A percentile compares a stretch with the other conserved stretches of the same genome.
These are phyloP conservation scores for Falco biarmicus DNA, from an alignment of 2,797 vertebrate genomes.

Conservation along the genomic window DNA sequence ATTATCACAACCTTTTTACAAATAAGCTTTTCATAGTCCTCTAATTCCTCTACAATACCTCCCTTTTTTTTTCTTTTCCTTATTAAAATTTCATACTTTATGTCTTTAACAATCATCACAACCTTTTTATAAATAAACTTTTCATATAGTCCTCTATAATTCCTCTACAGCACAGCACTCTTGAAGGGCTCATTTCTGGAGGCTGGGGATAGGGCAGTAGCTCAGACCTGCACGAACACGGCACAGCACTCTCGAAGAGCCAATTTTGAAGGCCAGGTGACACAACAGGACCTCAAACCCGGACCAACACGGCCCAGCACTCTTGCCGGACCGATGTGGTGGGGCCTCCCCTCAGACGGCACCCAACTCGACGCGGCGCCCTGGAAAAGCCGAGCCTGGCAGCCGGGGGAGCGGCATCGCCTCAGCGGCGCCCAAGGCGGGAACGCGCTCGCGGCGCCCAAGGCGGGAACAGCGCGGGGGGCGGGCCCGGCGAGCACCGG, in stretches of 20 bases:
- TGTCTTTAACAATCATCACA: no score
- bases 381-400: accelerated
- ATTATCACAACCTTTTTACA: no score
- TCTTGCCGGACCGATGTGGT: accelerated
- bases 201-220: accelerated
- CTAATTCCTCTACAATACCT: no score
- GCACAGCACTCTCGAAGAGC: accelerated
- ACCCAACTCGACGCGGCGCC: accelerated
- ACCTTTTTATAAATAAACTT: no score
- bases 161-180: no score
- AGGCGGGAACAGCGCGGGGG: not conserved
- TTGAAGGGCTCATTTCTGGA: accelerated
- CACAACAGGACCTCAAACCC: not conserved
- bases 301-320: accelerated
- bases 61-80: no score
- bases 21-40: no score
- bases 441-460: accelerated
- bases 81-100: no score
- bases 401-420: accelerated
- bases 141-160: no score
- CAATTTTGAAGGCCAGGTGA: accelerated
- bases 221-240: accelerated
- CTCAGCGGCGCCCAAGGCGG: not conserved
- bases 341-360: not conserved
- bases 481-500: no score